These are phyloP conservation scores for Cheilosia vernalis DNA, from an alignment of 2,888 invertebrate species.

Conservation along the genomic window DNA sequence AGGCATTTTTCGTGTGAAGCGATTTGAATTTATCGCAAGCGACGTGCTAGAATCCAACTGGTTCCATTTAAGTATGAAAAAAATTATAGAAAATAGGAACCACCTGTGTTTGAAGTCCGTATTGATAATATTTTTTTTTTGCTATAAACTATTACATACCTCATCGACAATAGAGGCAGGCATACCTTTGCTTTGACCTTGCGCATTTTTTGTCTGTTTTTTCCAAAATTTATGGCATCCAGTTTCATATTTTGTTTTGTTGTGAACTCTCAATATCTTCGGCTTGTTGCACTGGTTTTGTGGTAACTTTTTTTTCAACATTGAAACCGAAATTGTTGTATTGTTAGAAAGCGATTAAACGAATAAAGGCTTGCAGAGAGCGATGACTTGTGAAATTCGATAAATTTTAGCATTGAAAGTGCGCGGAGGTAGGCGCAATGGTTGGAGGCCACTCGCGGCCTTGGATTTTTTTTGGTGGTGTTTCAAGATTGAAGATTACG, in stretches of 20 bases:
- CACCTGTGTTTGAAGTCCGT: slow-evolving; percentile 9
- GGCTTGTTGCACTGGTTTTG: slow-evolving; percentile 20
- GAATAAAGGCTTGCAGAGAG: slow-evolving; percentile 37
- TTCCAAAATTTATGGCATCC: slow-evolving; percentile 29
- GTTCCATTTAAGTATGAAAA: neutral
- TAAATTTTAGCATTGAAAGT: slow-evolving; percentile 13
- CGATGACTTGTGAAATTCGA: slow-evolving; percentile 51
- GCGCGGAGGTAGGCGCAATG: slow-evolving; percentile 16
- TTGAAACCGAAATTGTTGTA: slow-evolving; percentile 26
- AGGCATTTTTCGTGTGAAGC: slow-evolving; percentile 5
- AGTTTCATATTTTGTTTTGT: slow-evolving; percentile 23
- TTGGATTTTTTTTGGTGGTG: neutral
- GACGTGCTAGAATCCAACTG: slow-evolving; percentile 50
- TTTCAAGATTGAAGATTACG: slow-evolving; percentile 26
- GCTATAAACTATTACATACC: slow-evolving; percentile 9
- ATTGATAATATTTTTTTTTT: neutral
- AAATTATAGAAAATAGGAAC: neutral
- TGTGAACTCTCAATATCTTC: slow-evolving; percentile 15
- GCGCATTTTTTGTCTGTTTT: slow-evolving; percentile 25
- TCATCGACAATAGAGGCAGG: slow-evolving; percentile 27
- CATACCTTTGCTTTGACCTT: slow-evolving; percentile 45
- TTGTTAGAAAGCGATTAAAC: slow-evolving; percentile 48
- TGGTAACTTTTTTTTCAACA: slow-evolving; percentile 10
- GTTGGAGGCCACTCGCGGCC: slow-evolving; percentile 22
- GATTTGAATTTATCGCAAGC: slow-evolving; percentile 42